Evolutionary conservation across 2,888 invertebrate genomes (phyloP).

Genomic region (Ctena decussata): DNA sequence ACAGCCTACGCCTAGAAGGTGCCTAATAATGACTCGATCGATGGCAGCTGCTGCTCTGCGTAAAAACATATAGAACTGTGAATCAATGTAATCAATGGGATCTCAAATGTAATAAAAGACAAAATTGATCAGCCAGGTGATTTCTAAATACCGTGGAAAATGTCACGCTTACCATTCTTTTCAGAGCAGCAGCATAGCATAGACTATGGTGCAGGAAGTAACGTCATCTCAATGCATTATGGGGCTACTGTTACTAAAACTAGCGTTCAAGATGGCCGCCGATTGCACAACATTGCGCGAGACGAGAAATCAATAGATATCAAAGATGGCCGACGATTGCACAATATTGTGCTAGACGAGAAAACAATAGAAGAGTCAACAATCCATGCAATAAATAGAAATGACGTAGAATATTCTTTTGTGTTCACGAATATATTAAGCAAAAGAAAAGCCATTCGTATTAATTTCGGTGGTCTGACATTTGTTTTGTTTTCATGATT

Average conservation of each 20-base stretch:
- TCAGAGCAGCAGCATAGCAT: no score
- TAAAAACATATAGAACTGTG: no score
- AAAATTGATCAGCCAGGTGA: no score
- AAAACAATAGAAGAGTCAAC: background rate
- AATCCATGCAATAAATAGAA: background rate
- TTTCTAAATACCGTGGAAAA: no score
- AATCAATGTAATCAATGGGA: no score
- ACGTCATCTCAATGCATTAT: background rate
- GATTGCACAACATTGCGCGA: background rate
- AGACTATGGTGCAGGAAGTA: background rate
- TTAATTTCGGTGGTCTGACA: background rate
- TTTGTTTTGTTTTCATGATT: no score
- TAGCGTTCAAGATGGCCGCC: background rate
- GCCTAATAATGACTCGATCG: no score
- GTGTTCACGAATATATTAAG: background rate
- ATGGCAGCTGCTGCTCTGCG: no score
- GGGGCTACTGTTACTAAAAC: background rate
- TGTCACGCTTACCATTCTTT: no score
- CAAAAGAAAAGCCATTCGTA: background rate
- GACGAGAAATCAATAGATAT: background rate
- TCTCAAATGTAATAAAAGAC: no score
- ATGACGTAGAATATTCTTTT: background rate
- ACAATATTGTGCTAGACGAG: background rate
- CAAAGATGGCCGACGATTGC: background rate
- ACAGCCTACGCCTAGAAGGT: no score